These are phyloP conservation scores for Dinoponera quadriceps DNA, from an alignment of 1,140 invertebrate species.

Conservation along the genomic window DNA sequence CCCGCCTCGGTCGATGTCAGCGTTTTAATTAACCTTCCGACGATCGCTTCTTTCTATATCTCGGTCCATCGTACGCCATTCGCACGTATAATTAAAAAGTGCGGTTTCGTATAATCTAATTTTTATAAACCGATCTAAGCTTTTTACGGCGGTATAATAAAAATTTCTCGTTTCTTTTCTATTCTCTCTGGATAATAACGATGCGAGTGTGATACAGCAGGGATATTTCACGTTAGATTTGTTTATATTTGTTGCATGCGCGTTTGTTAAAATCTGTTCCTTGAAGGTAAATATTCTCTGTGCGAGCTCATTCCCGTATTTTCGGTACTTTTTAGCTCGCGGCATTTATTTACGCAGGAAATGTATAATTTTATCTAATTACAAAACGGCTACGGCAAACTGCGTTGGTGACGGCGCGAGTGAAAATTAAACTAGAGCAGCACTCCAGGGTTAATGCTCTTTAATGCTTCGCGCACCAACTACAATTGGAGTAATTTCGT, in stretches of 20 bases:
- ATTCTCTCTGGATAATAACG: not conserved
- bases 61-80: conserved; percentile 7
- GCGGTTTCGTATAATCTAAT: conserved; percentile 1
- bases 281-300: not conserved
- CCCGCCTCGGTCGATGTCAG: not conserved
- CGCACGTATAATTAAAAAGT: conserved; percentile 25
- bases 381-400: conserved; percentile 4
- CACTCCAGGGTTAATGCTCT: conserved; percentile 32
- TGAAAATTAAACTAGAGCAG: conserved; percentile 40
- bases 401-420: not conserved
- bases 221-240: too few species aligned
- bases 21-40: conserved; percentile 45
- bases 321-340: conserved; percentile 11
- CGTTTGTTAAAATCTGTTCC: too few species aligned
- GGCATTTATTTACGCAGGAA: not conserved
- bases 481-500: conserved; percentile 34
- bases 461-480: conserved; percentile 39
- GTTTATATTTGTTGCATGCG: too few species aligned
- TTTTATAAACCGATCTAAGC: not conserved
- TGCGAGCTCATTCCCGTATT: not conserved
- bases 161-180: not conserved
- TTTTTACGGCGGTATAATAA: too few species aligned
- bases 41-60: not conserved
- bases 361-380: conserved; percentile 27
- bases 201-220: too few species aligned